Evolutionary conservation across 2,888 invertebrate species (phyloP).

Genomic region (Macrophya alboannulata): DNA sequence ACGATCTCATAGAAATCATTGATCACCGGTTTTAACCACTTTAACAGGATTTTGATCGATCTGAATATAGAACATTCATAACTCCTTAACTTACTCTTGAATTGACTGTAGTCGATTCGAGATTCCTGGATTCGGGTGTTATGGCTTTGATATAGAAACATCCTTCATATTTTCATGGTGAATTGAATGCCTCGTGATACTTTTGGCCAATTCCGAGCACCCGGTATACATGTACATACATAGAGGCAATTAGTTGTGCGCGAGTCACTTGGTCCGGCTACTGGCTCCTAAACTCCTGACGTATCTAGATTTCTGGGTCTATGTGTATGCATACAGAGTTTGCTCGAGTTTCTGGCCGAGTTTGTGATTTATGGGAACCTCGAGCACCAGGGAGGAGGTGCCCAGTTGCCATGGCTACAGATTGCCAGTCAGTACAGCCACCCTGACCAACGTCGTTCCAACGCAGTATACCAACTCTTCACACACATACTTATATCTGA

Average conservation of each 20-base stretch:
- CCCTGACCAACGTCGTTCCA: slow-evolving; percentile 33
- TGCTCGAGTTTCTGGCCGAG: slow-evolving; percentile 61
- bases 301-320: slow-evolving; percentile 72
- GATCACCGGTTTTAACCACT: not conserved
- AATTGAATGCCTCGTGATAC: not conserved
- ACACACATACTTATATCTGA: slow-evolving; percentile 21
- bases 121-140: not conserved
- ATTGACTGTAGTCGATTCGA: not conserved
- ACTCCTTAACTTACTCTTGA: not conserved
- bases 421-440: slow-evolving; percentile 52
- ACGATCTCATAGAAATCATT: not conserved
- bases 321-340: slow-evolving; percentile 55
- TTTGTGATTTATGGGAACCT: slow-evolving; percentile 74
- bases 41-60: not conserved
- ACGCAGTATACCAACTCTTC: slow-evolving; percentile 22
- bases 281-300: slow-evolving; percentile 38
- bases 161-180: not conserved
- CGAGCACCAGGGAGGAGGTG: slow-evolving; percentile 64
- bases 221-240: slow-evolving; percentile 38
- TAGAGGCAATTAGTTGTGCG: slow-evolving; percentile 32
- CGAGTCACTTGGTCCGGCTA: slow-evolving; percentile 33
- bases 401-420: slow-evolving; percentile 69
- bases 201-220: slow-evolving; percentile 7
- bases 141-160: too few relatives aligned
- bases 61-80: not conserved